Evolutionary conservation across 2,888 invertebrate species (phyloP).

Genomic region (Eristalis arbustorum): DNA sequence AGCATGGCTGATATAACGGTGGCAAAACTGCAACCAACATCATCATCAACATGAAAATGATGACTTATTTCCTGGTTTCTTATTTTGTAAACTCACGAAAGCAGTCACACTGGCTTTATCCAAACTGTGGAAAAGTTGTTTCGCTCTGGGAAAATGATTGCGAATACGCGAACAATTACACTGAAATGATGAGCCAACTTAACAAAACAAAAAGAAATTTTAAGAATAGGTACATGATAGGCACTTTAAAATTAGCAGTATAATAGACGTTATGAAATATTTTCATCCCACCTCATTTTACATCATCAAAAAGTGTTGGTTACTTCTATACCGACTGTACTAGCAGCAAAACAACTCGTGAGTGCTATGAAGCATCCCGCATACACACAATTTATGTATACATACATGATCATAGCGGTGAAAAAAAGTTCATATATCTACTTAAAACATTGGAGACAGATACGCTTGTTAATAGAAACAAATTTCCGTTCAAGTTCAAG

Average conservation of each 20-base stretch:
- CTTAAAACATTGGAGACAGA: not conserved
- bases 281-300: not conserved
- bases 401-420: not conserved
- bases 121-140: conserved; percentile 45
- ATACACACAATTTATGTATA: not conserved
- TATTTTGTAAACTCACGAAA: conserved; percentile 44
- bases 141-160: conserved; percentile 26
- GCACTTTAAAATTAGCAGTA: not conserved
- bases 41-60: conserved; percentile 43
- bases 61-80: conserved; percentile 62
- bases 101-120: conserved; percentile 45
- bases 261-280: not conserved
- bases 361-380: not conserved
- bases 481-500: not conserved
- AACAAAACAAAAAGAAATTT: not conserved
- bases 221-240: not conserved
- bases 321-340: not conserved
- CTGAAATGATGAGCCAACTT: not conserved
- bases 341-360: not conserved
- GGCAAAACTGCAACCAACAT: conserved; percentile 48
- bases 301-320: not conserved
- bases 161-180: not conserved
- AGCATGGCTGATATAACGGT: conserved; percentile 1
- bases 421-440: not conserved
- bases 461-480: not conserved